Conservation (phyloP, 2,113 vertebrate genomes). For the Plecotus auritus region DNA sequence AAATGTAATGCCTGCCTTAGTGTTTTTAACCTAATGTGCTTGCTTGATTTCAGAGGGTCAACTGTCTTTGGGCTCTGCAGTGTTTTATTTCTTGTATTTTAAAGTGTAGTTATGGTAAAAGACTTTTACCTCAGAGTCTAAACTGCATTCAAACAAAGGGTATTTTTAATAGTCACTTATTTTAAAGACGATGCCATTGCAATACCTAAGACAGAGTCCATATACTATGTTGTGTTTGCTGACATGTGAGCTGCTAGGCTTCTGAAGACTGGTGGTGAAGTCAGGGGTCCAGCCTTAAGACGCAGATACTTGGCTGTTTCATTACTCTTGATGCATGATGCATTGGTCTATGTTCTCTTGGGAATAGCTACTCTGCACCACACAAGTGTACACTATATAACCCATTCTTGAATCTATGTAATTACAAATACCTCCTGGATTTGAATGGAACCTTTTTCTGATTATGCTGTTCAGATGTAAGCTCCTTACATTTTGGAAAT, state of each 20-base stretch:
- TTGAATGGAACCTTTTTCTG: not conserved
- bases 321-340: not conserved
- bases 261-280: not conserved
- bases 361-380: not conserved
- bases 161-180: not conserved
- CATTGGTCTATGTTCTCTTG: not conserved
- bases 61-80: not conserved
- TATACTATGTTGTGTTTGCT: not conserved
- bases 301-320: accelerated
- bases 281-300: not conserved
- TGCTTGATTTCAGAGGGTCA: not conserved
- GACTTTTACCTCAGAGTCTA: not conserved
- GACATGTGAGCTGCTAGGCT: not conserved
- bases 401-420: not conserved
- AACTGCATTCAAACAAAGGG: not conserved
- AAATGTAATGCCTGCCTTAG: not conserved
- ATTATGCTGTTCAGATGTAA: not conserved
- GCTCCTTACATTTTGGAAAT: constrained; percentile 4
- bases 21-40: not conserved
- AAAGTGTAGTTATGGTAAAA: not conserved
- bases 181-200: not conserved
- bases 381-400: not conserved
- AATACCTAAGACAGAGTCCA: not conserved
- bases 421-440: not conserved
- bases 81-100: not conserved